Conservation (phyloP, 1,140 invertebrate species). For the Papilio machaon region DNA sequence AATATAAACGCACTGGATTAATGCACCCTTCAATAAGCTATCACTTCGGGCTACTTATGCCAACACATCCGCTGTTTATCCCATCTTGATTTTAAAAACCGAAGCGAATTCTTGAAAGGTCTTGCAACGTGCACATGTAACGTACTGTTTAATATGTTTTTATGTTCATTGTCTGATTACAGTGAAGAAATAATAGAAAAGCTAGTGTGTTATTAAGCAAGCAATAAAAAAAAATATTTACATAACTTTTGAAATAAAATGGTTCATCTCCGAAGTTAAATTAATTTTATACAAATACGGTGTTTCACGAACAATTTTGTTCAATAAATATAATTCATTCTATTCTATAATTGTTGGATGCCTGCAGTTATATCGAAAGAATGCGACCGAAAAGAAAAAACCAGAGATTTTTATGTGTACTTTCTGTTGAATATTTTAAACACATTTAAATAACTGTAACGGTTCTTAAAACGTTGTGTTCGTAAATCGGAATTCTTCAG, state of each 20-base stretch:
- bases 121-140: not conserved
- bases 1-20: constrained; percentile 8
- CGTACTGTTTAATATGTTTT: constrained; percentile 6
- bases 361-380: not conserved
- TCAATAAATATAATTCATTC: not conserved
- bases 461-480: constrained; percentile 38
- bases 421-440: not conserved
- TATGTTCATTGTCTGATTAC: not conserved
- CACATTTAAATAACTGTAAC: not conserved
- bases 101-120: constrained; percentile 19
- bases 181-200: not conserved
- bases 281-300: too few species aligned
- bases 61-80: constrained; percentile 25
- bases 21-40: constrained; percentile 27
- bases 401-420: not conserved
- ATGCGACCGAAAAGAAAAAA: not conserved
- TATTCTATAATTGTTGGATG: not conserved
- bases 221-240: too few species aligned
- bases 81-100: constrained; percentile 23
- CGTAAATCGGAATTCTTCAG: constrained; percentile 45
- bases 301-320: too few species aligned
- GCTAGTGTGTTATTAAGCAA: not conserved
- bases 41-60: constrained; percentile 25
- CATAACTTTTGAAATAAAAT: too few species aligned
- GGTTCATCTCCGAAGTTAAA: too few species aligned